phyloP scores from a whole-genome alignment of 2,797 vertebrate genomes.

The Ctenochaetus hawaiiensis region DNA sequence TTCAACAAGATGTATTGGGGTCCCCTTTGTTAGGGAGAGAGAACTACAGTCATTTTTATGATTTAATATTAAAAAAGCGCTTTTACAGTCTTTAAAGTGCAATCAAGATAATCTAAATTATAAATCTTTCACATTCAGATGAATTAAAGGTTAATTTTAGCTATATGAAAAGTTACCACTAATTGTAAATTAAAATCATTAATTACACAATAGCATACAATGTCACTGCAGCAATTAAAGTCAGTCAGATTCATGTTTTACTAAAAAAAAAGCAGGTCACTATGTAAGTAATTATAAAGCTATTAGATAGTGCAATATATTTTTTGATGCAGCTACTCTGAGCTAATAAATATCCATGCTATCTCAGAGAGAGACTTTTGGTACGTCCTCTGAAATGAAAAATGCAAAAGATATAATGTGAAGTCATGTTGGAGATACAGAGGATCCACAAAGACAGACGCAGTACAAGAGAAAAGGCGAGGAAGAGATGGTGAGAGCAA shows the following conservation, averaged over 20 bases:
- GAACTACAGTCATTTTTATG: slow-evolving; percentile 22
- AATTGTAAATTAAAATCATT: slow-evolving; percentile 9
- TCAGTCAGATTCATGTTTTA: slow-evolving; percentile 26
- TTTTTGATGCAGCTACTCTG: background rate
- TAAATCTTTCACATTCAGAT: slow-evolving; percentile 1
- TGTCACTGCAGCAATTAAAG: slow-evolving; percentile 15
- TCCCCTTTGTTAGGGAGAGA: slow-evolving; percentile 25
- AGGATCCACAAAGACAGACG: slow-evolving; percentile 3
- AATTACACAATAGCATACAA: background rate
- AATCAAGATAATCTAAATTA: slow-evolving; percentile 22
- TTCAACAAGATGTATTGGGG: slow-evolving; percentile 46
- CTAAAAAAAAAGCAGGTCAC: slow-evolving; percentile 11
- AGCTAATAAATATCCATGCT: background rate
- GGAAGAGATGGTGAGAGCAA: slow-evolving; percentile 34
- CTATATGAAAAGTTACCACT: background rate
- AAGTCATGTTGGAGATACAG: slow-evolving; percentile 13
- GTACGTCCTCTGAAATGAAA: slow-evolving; percentile 8
- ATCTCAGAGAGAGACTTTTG: background rate
- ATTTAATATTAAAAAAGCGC: slow-evolving; percentile 32
- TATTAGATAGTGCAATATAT: background rate
- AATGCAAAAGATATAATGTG: slow-evolving; percentile 27
- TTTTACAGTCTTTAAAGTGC: background rate
- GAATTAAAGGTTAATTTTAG: slow-evolving; percentile 6
- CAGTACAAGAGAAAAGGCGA: slow-evolving; percentile 4
- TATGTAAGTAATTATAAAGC: background rate